Evolutionary conservation across 1,140 invertebrate genomes (phyloP).

Genomic region (Aphelinus certus): DNA sequence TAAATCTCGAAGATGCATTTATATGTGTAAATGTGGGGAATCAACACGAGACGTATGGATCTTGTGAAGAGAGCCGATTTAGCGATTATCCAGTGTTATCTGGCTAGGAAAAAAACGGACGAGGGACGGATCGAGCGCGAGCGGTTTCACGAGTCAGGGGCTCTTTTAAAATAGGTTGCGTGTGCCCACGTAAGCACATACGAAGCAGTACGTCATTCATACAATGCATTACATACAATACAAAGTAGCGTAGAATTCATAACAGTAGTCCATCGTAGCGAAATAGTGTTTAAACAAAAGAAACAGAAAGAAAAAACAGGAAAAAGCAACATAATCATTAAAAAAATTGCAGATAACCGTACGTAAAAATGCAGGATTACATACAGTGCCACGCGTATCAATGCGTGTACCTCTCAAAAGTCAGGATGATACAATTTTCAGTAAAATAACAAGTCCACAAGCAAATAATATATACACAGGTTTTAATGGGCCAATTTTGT

Average conservation of each 20-base stretch:
- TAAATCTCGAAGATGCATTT: too few species aligned
- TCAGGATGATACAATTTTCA: too few species aligned
- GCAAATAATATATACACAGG: neutral
- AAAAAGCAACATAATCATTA: constrained; percentile 48
- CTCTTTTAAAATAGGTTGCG: constrained; percentile 50
- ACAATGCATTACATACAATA: constrained; percentile 58
- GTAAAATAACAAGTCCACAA: constrained; percentile 1
- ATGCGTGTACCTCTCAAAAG: neutral
- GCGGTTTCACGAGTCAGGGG: constrained; percentile 42
- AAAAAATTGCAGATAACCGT: constrained; percentile 49
- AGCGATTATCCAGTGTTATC: too few species aligned
- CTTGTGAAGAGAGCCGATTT: too few species aligned
- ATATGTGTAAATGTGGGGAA: too few species aligned
- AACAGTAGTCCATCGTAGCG: constrained; percentile 63
- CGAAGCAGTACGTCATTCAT: constrained; percentile 53
- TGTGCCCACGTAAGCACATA: constrained; percentile 54
- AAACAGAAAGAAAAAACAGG: constrained; percentile 47
- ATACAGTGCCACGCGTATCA: neutral
- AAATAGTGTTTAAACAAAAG: constrained; percentile 58
- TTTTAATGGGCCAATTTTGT: constrained; percentile 14
- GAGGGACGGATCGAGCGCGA: neutral
- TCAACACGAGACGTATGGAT: too few species aligned
- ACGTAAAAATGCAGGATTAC: constrained; percentile 33
- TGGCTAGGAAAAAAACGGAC: too few species aligned
- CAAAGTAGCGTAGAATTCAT: constrained; percentile 62